phyloP scores from a whole-genome alignment of 2,797 vertebrate species.

The Atherinosoma microstoma region DNA sequence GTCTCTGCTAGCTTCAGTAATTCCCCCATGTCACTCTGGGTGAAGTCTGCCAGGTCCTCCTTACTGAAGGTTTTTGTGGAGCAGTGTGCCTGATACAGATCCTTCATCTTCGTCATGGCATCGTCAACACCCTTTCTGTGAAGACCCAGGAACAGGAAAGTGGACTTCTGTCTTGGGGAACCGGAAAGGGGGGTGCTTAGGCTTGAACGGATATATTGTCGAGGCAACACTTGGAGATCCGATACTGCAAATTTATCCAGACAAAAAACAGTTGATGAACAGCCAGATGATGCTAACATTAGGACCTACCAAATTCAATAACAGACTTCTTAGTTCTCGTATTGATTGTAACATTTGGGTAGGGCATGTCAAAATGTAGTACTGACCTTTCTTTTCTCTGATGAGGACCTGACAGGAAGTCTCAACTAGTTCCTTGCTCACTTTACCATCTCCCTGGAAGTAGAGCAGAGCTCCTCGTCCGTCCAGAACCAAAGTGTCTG shows the following conservation, averaged over 20 bases:
- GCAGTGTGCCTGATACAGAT: slow-evolving; percentile 56
- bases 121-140: slow-evolving; percentile 21
- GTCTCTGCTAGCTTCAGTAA: slow-evolving; percentile 35
- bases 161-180: slow-evolving; percentile 28
- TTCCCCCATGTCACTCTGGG: slow-evolving; percentile 4
- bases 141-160: slow-evolving; percentile 62
- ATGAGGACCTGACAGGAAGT: slow-evolving; percentile 33
- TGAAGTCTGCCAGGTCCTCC: slow-evolving; percentile 48
- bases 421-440: slow-evolving; percentile 46
- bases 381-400: background rate
- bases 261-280: background rate
- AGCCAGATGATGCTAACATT: slow-evolving; percentile 1
- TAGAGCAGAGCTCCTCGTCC: slow-evolving; percentile 54
- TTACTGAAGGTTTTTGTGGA: slow-evolving; percentile 36
- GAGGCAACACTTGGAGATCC: background rate
- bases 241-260: slow-evolving; percentile 21
- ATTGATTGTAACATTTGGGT: background rate
- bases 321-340: background rate
- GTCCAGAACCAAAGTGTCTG: slow-evolving; percentile 42
- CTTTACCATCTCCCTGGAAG: slow-evolving; percentile 52
- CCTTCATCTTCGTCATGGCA: slow-evolving; percentile 51
- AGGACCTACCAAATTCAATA: background rate
- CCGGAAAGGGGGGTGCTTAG: background rate
- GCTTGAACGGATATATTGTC: background rate
- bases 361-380: too few relatives aligned